Evolutionary conservation across 1,140 invertebrate species (phyloP).

Genomic region (Drosophila obscura): DNA sequence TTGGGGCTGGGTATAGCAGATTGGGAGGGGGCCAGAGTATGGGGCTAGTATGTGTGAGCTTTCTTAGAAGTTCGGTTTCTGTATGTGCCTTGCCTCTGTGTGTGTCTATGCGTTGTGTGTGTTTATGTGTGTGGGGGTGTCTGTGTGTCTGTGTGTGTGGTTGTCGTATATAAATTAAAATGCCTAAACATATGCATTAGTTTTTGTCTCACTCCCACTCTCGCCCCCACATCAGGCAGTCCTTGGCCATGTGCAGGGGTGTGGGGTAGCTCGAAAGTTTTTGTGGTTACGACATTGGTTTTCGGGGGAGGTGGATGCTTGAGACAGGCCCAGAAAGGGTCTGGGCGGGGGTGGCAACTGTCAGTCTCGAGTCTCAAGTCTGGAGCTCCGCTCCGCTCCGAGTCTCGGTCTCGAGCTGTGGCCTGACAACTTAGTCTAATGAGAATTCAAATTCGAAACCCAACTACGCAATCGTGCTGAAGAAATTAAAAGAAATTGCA

Average conservation of each 20-base stretch:
- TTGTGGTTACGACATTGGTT: constrained; percentile 80
- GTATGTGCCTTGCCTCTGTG: constrained; percentile 1
- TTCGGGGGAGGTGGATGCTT: constrained; percentile 57
- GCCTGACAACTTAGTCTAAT: constrained; percentile 81
- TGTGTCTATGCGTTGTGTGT: constrained; percentile 2
- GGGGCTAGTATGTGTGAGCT: constrained; percentile 59
- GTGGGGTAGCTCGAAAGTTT: constrained; percentile 69
- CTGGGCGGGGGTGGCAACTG: constrained; percentile 21
- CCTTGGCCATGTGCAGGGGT: constrained; percentile 14
- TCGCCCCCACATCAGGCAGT: constrained; percentile 23
- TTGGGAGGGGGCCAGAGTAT: background rate
- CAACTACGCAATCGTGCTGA: constrained; percentile 79
- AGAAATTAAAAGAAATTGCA: constrained; percentile 82
- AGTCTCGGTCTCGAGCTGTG: constrained; percentile 65
- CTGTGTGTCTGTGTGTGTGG: constrained; percentile 2
- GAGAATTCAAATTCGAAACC: constrained; percentile 82
- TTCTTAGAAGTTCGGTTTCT: constrained; percentile 64
- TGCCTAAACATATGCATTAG: constrained; percentile 83
- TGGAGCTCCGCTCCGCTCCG: constrained; percentile 27
- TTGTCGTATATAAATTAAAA: constrained; percentile 82
- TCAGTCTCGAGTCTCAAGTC: constrained; percentile 41
- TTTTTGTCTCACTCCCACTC: constrained; percentile 69
- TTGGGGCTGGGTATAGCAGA: constrained; percentile 7
- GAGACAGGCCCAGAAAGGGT: constrained; percentile 31
- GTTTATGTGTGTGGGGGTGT: constrained; percentile 9